Base-by-base conservation (phyloP, 2,113 vertebrate species). In the Pluvianellus socialis region DNA sequence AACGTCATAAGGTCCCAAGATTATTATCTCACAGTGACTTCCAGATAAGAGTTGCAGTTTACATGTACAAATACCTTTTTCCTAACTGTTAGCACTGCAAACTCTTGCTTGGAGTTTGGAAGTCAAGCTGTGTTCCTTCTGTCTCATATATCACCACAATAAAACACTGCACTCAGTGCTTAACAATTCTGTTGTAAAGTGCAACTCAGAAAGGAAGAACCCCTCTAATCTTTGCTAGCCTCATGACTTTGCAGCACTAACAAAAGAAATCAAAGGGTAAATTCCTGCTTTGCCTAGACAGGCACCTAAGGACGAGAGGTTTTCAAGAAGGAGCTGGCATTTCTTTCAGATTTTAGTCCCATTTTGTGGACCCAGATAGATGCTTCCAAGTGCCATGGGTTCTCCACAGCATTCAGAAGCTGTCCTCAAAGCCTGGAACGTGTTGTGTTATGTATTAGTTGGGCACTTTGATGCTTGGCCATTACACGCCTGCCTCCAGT, bases 21-120 rank as follows among this genome's bases (percentile, higher is more conserved):
- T 95, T 86, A 90, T 80, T 91, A 93, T 92, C 94, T 90, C 77
- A 47, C 56, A 38, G 42, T 40, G 89, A 97, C 82, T 85, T 92
- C 89, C 62, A 94, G 87, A 76, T 73, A 91, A 91, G 75, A 74
- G 35, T 44, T 70, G 47, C 18, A 55, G 74, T 85, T 85, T 86
- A 85, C 50, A 79, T 59, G 74, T 63, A 92, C 38, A 91, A 95
- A 52, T 86, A 80, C 16, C 50, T 70, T 86, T 52, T 77, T 79
- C 63, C 50, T 88, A 71, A 88, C 70, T 92, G 59, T 72, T 47
- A 67, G 38, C 40, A 70, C 71, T 88, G 63, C 81, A 94, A 77
- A 86, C 32, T 58, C 74, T 73, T 92, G 50, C 55, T 38, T 77
- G 55, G 55, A 90, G n/a, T 86, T 85, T 90, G 74, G 92, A 94